Base-by-base conservation (phyloP, 2,797 vertebrate genomes). In the Pangasius mekongensis region DNA sequence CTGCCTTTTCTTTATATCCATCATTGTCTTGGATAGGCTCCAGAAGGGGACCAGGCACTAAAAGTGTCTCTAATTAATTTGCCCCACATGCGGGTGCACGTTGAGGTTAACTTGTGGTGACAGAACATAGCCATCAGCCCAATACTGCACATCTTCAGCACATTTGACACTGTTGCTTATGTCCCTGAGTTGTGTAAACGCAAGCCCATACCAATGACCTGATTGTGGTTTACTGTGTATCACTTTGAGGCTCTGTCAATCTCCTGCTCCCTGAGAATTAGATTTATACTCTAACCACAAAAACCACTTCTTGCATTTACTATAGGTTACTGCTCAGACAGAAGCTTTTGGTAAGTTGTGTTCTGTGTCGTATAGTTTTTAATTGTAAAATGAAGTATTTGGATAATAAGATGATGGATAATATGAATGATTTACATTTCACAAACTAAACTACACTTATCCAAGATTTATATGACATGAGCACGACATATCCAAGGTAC, bases 191-290 rank as follows among this genome's bases (percentile, higher is more conserved):
- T 85, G 52, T 88, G 91, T 90, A 92, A 89, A 88, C 86, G 83
- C 76, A 66, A 8, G 81, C 86, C 90, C 56, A 10, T 90, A 89
- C 77, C 86, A 87, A 22, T 74, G 52, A 76, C 52, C 87, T 92
- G 92, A 52, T 82, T 91, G 82, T 84, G 91, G 91, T 93, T 94
- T 93, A 91, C 87, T 85, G 30, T 87, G 84, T 95, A 95, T 92
- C 92, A 91, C 91, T 88, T 91, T 91, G 91, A 93, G 94, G 84
- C 87, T 93, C 92, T 92, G 86, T 91, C 86, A 94, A 93, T 93
- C 96, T 93, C 92, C 95, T 74, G n/a, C 66, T 49, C 90, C 52
- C 88, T 93, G 93, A 91, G 94, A 95, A 95, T 96, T 94, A 91
- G 58, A 95, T 95, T 95, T 93, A 91, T 88, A 89, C 77, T 94